A percentile compares a stretch with the other conserved stretches of the same genome.
phyloP scores from a whole-genome alignment of 1,140 invertebrate species.

The Cydia strobilella region DNA sequence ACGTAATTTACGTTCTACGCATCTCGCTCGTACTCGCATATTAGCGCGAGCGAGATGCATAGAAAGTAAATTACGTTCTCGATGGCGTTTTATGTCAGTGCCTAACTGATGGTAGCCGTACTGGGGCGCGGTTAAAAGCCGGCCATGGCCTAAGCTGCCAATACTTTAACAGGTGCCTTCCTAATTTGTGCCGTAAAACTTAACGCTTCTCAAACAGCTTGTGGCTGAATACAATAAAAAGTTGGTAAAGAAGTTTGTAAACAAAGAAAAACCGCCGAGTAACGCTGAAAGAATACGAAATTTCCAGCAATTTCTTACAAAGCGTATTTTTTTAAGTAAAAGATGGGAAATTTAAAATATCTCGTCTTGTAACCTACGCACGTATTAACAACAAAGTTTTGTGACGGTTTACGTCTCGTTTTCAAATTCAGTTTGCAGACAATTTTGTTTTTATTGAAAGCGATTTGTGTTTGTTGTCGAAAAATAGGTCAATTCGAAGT shows the following conservation, averaged over 20 bases:
- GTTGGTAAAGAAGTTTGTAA: slow-evolving; percentile 43
- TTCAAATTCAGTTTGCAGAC: no score
- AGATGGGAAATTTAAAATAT: slow-evolving; percentile 36
- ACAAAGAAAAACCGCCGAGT: slow-evolving; percentile 41
- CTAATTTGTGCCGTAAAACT: slow-evolving; percentile 27
- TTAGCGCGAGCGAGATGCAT: no score
- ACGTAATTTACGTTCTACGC: no score
- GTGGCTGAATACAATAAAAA: slow-evolving; percentile 44
- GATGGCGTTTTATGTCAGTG: no score
- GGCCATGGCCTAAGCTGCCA: no score
- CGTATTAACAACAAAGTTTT: slow-evolving; percentile 19
- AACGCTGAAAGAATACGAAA: slow-evolving; percentile 51
- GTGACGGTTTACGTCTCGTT: background rate
- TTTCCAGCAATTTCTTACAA: slow-evolving; percentile 51
- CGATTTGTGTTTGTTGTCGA: no score
- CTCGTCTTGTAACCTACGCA: slow-evolving; percentile 23
- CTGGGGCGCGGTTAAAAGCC: no score
- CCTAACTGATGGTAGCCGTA: no score
- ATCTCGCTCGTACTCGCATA: no score
- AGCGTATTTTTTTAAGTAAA: slow-evolving; percentile 54
- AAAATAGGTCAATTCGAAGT: no score
- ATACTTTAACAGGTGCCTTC: slow-evolving; percentile 35
- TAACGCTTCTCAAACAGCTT: slow-evolving; percentile 26
- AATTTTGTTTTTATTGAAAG: no score
- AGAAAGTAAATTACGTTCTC: no score